Conservation (phyloP, 2,888 invertebrate species). For the Megastigmus dorsalis region DNA sequence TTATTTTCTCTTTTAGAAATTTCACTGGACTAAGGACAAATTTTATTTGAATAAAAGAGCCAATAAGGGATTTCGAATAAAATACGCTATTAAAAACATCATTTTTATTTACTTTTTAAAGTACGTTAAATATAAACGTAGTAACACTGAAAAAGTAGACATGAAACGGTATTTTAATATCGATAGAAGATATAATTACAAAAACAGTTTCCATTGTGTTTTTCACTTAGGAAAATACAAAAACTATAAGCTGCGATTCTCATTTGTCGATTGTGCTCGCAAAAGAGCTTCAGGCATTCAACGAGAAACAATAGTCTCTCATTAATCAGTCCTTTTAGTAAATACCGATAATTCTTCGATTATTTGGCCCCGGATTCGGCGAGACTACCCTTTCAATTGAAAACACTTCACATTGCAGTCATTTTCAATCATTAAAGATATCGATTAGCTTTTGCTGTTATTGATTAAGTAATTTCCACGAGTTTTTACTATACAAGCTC, state of each 20-base stretch:
- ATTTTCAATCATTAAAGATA: neutral
- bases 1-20: neutral
- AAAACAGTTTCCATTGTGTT: slow-evolving; percentile 18
- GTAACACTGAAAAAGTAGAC: slow-evolving; percentile 35
- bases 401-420: neutral
- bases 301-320: slow-evolving; percentile 42
- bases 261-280: neutral
- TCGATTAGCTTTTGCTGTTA: no score
- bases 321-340: slow-evolving; percentile 18
- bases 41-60: neutral
- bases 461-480: no score
- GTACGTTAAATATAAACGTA: slow-evolving; percentile 36
- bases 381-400: neutral
- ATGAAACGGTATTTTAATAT: slow-evolving; percentile 24
- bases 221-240: slow-evolving; percentile 34
- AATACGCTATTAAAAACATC: slow-evolving; percentile 26
- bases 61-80: slow-evolving; percentile 10
- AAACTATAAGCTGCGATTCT: slow-evolving; percentile 20
- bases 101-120: slow-evolving; percentile 47
- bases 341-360: slow-evolving; percentile 15
- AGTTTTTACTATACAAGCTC: no score
- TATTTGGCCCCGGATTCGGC: neutral
- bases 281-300: slow-evolving; percentile 27
- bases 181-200: slow-evolving; percentile 29
- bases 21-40: no score